phyloP scores from a whole-genome alignment of 2,888 invertebrate genomes.

The Pyrrhia umbra region DNA sequence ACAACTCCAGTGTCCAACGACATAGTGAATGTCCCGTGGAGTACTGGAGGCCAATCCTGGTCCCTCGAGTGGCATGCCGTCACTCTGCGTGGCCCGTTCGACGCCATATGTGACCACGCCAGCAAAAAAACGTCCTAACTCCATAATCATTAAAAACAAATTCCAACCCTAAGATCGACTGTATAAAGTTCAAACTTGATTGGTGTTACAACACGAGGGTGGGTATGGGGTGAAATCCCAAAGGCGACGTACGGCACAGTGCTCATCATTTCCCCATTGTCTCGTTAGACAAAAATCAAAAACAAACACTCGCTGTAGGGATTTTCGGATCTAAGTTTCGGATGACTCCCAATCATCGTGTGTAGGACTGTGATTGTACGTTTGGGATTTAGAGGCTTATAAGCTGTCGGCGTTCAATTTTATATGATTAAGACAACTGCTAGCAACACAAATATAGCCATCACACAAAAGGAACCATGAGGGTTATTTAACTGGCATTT shows the following conservation, averaged over 20 bases:
- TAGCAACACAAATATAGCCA: conserved; percentile 10
- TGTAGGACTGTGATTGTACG: conserved; percentile 74
- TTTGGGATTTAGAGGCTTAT: conserved; percentile 78
- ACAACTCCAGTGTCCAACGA: conserved; percentile 75
- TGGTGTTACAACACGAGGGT: conserved; percentile 69
- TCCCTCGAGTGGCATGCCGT: conserved; percentile 87
- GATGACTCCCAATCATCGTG: conserved; percentile 84
- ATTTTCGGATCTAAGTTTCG: conserved; percentile 86
- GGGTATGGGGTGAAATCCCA: conserved; percentile 88
- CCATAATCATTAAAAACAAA: conserved; percentile 63
- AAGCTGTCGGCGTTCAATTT: conserved; percentile 55
- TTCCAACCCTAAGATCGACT: conserved; percentile 69
- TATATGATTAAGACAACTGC: conserved; percentile 41
- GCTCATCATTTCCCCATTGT: conserved; percentile 91
- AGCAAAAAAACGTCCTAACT: conserved; percentile 73
- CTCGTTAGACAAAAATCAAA: conserved; percentile 91
- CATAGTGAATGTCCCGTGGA: conserved; percentile 79
- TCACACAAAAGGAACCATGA: neutral
- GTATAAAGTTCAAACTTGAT: conserved; percentile 74
- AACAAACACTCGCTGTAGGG: conserved; percentile 87
- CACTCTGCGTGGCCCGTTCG: conserved; percentile 87
- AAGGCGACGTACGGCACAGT: conserved; percentile 85
- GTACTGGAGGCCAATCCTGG: conserved; percentile 84
- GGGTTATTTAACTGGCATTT: neutral
- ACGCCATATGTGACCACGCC: conserved; percentile 85